Percentiles rank a stretch among this genome's conserved stretches.
phyloP scores from a whole-genome alignment of 2,888 invertebrate genomes.

The Ametastegia equiseti region DNA sequence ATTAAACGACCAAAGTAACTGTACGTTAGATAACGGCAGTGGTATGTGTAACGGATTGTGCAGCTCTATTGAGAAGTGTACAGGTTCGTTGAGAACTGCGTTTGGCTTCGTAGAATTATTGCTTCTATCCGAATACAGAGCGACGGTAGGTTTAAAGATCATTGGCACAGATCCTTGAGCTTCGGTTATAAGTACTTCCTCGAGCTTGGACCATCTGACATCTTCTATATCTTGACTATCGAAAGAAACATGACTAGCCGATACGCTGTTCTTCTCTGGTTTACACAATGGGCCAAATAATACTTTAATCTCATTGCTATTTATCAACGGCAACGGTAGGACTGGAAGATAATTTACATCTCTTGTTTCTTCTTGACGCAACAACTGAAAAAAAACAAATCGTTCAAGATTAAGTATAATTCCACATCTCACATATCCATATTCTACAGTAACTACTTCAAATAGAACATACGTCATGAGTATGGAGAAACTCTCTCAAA shows the following conservation, averaged over 20 bases:
- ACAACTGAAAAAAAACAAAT: slow-evolving; percentile 59
- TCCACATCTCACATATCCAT: background rate
- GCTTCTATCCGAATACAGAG: slow-evolving; percentile 84
- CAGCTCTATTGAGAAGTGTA: slow-evolving; percentile 87
- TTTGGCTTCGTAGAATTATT: slow-evolving; percentile 83
- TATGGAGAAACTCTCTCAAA: slow-evolving; percentile 91
- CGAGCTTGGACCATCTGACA: slow-evolving; percentile 84
- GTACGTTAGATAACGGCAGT: slow-evolving; percentile 83
- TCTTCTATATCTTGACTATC: slow-evolving; percentile 74
- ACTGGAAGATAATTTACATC: slow-evolving; percentile 77
- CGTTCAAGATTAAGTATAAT: background rate
- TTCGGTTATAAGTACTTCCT: slow-evolving; percentile 86
- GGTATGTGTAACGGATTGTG: slow-evolving; percentile 87
- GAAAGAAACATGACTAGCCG: slow-evolving; percentile 69
- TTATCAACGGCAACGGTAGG: slow-evolving; percentile 87
- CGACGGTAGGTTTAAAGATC: slow-evolving; percentile 88
- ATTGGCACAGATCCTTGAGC: slow-evolving; percentile 84
- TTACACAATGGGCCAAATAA: slow-evolving; percentile 81
- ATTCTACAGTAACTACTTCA: background rate
- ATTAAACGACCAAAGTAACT: slow-evolving; percentile 85
- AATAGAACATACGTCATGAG: slow-evolving; percentile 84
- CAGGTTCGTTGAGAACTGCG: slow-evolving; percentile 88
- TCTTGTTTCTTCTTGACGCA: slow-evolving; percentile 66
- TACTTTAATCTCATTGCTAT: slow-evolving; percentile 84
- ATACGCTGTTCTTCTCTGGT: slow-evolving; percentile 76